Conservation (phyloP, 37 sponge, comb jelly and placozoan species). For the Halisarca cf. caerulea region DNA sequence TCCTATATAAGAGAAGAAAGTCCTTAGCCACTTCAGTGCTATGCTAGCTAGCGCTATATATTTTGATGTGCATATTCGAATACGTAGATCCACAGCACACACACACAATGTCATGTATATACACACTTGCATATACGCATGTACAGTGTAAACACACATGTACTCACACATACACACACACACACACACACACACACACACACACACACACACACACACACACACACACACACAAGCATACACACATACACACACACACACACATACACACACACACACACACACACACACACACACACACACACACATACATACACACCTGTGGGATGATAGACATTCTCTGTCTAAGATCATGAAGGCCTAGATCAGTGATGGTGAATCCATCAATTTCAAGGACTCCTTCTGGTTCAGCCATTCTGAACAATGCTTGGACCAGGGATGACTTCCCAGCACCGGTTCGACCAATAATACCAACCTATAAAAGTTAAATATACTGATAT, state of each 20-base stretch:
- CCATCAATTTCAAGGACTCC: slow-evolving; percentile 81
- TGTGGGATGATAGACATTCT: slow-evolving; percentile 89
- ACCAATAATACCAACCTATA: slow-evolving; percentile 87
- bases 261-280: slow-evolving; percentile 28
- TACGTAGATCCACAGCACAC: neutral
- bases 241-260: slow-evolving; percentile 31
- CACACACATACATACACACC: slow-evolving; percentile 7
- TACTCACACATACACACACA: neutral
- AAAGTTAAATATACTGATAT: no score
- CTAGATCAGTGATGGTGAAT: slow-evolving; percentile 59
- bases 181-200: slow-evolving; percentile 16
- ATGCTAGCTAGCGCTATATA: no score
- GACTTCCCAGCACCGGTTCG: slow-evolving; percentile 95
- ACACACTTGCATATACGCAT: no score
- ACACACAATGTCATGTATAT: neutral
- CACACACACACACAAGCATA: slow-evolving; percentile 22
- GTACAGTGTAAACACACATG: no score
- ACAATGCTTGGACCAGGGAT: slow-evolving; percentile 80
- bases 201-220: slow-evolving; percentile 24
- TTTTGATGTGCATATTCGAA: no score
- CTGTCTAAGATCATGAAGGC: slow-evolving; percentile 75
- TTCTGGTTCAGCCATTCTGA: slow-evolving; percentile 84
- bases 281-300: slow-evolving; percentile 18
- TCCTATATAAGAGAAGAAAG: slow-evolving; percentile 51
- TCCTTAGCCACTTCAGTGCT: no score